Evolutionary conservation across 2,113 vertebrate genomes (phyloP), one percentile per base, ranked within the genome.

Genomic region (Microcebus tavaratra): DNA sequence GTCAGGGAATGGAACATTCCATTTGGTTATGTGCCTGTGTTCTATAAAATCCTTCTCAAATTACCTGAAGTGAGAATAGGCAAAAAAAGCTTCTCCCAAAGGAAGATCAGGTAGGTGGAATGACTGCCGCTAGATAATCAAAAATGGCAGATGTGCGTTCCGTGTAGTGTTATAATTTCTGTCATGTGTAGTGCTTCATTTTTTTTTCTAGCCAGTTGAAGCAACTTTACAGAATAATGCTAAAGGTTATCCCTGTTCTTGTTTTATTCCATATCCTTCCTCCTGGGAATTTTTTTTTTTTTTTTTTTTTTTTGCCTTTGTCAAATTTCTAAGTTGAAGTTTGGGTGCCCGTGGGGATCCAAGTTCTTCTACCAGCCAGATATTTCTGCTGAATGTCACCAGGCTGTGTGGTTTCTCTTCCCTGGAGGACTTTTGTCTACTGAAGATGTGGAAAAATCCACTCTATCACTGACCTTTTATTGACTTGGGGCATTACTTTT

Each of bases 401-500:
- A 79, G 72, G 13, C 12, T 75, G 27, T 8, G 48, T 65, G 13
- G 11, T 39, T 90, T 92, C 70, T 75, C 15, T 90, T 72, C 15
- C 50, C 50, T 13, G 31, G 27, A 34, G 14, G 3, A 27, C 14
- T 53, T 79, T 86, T 50, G 18, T 67, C 20, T 96, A 18, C 2
- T 70, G 31, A 81, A 91, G 23, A 48, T 88, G 6, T 94, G 3
- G 87, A 45, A 93, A 81, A 93, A 75, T 79, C 11, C 9, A 63
- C 5, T 7, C 31, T 39, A n/a, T 59, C 50, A 55, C 36, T 90
- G 80, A 95, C 67, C 53, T 67, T 97, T 70, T 81, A 91, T 90
- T 95, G 93, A 95, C 72, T 87, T 78, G 42, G 36, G 31, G 48
- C 14, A 42, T 89, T 91, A 90, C n/a, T 88, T 90, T 95, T 53